Percentiles rank a stretch among this genome's conserved stretches.
phyloP scores from a whole-genome alignment of 1,140 invertebrate genomes.

The Brevipalpus yothersi region DNA sequence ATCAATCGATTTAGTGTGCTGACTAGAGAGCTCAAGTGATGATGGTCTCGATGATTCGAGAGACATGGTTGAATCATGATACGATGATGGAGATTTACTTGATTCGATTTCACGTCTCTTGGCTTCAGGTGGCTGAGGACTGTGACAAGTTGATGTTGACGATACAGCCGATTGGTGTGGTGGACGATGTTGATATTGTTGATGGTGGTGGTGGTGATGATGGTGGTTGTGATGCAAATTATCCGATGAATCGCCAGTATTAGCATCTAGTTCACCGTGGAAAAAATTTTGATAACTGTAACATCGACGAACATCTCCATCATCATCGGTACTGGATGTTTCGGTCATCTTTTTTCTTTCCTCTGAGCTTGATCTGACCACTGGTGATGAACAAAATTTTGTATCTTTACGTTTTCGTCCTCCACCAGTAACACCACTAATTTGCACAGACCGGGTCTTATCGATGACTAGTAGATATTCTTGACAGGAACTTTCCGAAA shows the following conservation, averaged over 20 bases:
- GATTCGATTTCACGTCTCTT: constrained; percentile 9
- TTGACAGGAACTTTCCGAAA: no score
- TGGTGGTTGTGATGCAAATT: not conserved
- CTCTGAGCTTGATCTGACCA: constrained; percentile 9
- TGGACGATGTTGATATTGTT: not conserved
- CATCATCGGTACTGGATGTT: not conserved
- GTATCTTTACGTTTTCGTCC: constrained; percentile 8
- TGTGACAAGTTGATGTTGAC: not conserved
- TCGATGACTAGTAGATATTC: no score
- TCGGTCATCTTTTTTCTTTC: constrained; percentile 2
- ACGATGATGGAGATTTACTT: not conserved
- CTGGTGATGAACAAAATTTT: constrained; percentile 1
- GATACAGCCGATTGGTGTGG: not conserved
- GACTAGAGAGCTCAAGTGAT: not conserved
- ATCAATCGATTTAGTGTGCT: not conserved
- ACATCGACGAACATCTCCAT: constrained; percentile 7
- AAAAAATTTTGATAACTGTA: constrained; percentile 8
- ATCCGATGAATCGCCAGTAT: not conserved
- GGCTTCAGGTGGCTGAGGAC: constrained; percentile 9
- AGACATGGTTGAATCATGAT: not conserved
- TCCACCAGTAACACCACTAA: no score
- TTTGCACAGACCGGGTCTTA: no score
- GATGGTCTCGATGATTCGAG: not conserved
- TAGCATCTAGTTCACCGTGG: not conserved
- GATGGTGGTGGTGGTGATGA: no score